Evolutionary conservation across 2,113 vertebrate species (phyloP), one percentile per base, ranked within the genome.

Genomic region (Cottus gobio): DNA sequence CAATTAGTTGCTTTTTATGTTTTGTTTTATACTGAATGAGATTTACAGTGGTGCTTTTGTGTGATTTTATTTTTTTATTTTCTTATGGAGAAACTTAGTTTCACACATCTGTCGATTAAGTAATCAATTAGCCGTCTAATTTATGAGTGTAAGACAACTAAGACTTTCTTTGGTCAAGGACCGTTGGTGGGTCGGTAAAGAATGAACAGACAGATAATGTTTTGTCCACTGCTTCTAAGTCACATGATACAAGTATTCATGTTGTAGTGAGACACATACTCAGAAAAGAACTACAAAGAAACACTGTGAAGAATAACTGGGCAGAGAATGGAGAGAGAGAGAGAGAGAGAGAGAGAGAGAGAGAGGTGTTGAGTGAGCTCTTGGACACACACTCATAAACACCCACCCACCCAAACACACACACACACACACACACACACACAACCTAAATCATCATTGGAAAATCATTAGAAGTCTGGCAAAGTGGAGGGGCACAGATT

Each of bases 401-500:
- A 26, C 24, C 54, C n/a, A 54, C 52, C 2, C 50, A n/a, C 20
- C 1, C 50, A 52, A 16, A 12, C 34, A 69, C 39, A 37, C 57
- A 76, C 63, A 77, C 31, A 34, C 56, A 80, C 71, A 72, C 56
- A 57, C 57, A 54, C 61, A 85, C 74, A 77, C 36, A 80, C 90
- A 83, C n/a, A 93, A 91, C 87, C 90, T 96, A 95, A 96, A 96
- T 96, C 96, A 96, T 95, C 96, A 96, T 95, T 90, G 93, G 91
- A 96, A 97, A 96, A 94, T 95, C 96, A 96, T 96, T 96, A 95
- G 95, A 96, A 96, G 97, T 94, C 96, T 97, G 96, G 93, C 81
- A 82, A 89, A 92, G 93, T 87, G 90, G 91, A 93, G 80, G 81
- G 75, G 89, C 88, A 89, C 96, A 97, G 96, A 97, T 96, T 97